A percentile compares a stretch with the other conserved stretches of the same genome.
phyloP scores from a whole-genome alignment of 1,140 invertebrate species.

The Holcopasites calliopsidis region DNA sequence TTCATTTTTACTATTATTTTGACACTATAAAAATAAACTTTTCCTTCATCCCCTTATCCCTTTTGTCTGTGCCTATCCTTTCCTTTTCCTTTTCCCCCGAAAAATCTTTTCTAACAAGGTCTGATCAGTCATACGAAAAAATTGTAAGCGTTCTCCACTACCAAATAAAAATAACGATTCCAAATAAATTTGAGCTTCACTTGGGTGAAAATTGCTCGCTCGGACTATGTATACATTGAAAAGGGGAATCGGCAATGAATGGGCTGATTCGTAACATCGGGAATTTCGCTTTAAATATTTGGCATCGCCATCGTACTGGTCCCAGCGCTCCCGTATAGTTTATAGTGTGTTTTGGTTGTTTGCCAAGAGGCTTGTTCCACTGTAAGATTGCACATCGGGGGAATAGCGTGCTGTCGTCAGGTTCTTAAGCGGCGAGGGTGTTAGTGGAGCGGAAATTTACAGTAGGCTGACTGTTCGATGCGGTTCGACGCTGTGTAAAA shows the following conservation, averaged over 20 bases:
- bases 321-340: constrained; percentile 9
- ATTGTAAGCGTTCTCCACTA: no score
- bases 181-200: no score
- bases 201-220: no score
- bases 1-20: no score
- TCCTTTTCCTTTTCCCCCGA: no score
- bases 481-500: neutral
- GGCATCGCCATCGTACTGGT: constrained; percentile 16
- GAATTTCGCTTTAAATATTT: constrained; percentile 28
- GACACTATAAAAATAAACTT: no score
- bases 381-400: constrained; percentile 24
- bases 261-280: neutral
- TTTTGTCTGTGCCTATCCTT: no score
- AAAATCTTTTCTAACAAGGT: no score
- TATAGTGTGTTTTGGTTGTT: constrained; percentile 17
- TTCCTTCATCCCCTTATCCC: no score
- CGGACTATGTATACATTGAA: no score
- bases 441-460: constrained; percentile 27
- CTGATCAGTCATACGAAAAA: no score
- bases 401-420: constrained; percentile 10
- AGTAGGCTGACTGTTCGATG: constrained; percentile 18
- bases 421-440: constrained; percentile 27
- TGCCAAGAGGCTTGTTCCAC: constrained; percentile 26
- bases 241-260: neutral
- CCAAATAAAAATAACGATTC: no score